Percentiles rank a stretch among this genome's conserved stretches.
Evolutionary conservation across 2,797 vertebrate species (phyloP).

Genomic region (Falco berigora): DNA sequence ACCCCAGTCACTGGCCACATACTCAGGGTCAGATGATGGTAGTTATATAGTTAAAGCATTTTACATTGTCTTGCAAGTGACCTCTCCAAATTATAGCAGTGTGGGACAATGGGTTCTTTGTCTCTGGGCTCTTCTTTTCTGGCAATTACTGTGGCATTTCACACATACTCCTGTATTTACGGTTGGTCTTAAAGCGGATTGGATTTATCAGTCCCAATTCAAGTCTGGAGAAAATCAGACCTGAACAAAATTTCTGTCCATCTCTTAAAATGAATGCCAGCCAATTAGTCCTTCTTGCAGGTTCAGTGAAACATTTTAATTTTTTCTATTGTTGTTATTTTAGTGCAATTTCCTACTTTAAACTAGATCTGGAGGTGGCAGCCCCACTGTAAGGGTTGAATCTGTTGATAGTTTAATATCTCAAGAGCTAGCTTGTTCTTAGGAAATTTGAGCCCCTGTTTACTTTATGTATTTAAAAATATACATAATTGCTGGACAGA

Average conservation of each 20-base stretch:
- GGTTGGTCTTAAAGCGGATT: neutral
- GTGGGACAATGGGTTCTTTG: neutral
- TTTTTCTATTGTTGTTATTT: neutral
- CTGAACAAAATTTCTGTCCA: neutral
- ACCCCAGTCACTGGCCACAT: neutral
- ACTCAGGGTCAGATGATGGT: neutral
- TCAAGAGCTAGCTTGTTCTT: neutral
- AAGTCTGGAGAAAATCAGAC: neutral
- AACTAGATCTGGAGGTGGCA: neutral
- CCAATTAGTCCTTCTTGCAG: neutral
- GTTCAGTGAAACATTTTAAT: neutral
- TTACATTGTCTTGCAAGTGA: constrained; percentile 9
- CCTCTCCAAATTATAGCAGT: neutral
- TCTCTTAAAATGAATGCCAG: neutral
- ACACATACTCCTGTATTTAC: neutral
- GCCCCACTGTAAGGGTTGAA: neutral
- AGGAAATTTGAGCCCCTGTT: neutral
- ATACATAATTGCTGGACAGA: neutral
- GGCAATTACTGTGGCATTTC: neutral
- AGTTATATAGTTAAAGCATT: constrained; percentile 5
- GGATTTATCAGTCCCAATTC: neutral
- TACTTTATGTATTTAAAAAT: constrained; percentile 18
- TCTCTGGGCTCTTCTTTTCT: neutral
- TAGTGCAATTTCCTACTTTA: neutral
- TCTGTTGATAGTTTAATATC: neutral